Conservation (phyloP, 2,888 invertebrate genomes). For the Iphiclides podalirius region DNA sequence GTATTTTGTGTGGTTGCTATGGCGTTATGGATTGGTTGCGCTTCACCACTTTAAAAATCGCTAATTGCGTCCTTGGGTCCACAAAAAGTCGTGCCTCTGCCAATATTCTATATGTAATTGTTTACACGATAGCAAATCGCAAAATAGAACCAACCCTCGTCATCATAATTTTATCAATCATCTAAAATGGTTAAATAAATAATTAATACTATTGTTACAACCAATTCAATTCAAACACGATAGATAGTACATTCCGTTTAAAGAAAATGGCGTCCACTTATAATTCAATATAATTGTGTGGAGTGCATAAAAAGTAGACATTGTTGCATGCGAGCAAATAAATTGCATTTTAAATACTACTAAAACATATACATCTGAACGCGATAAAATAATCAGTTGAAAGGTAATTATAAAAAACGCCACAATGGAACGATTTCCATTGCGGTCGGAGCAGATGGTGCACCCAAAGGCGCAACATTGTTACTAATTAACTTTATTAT, state of each 20-base stretch:
- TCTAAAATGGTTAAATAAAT: too few relatives aligned
- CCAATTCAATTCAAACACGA: slow-evolving; percentile 1
- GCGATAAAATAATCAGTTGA: slow-evolving; percentile 17
- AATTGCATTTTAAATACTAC: slow-evolving; percentile 23
- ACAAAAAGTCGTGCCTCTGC: too few relatives aligned
- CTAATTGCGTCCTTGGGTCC: too few relatives aligned
- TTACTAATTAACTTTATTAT: slow-evolving; percentile 14
- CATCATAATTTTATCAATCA: too few relatives aligned
- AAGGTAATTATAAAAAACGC: slow-evolving; percentile 12
- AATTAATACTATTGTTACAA: too few relatives aligned
- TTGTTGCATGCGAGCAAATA: slow-evolving; percentile 1
- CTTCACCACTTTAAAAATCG: too few relatives aligned
- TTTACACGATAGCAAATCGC: too few relatives aligned
- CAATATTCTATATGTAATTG: too few relatives aligned
- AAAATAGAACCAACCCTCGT: too few relatives aligned
- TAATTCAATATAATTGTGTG: not conserved
- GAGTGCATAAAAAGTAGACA: not conserved
- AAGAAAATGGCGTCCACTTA: not conserved
- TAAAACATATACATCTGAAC: slow-evolving; percentile 27
- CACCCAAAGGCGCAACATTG: slow-evolving; percentile 13
- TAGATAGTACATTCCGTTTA: not conserved
- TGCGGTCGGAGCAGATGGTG: slow-evolving; percentile 13
- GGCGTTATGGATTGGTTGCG: too few relatives aligned
- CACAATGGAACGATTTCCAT: slow-evolving; percentile 13
- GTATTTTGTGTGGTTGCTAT: too few relatives aligned